Evolutionary conservation across 2,797 vertebrate species (phyloP).

Genomic region (Poecilia gillii): DNA sequence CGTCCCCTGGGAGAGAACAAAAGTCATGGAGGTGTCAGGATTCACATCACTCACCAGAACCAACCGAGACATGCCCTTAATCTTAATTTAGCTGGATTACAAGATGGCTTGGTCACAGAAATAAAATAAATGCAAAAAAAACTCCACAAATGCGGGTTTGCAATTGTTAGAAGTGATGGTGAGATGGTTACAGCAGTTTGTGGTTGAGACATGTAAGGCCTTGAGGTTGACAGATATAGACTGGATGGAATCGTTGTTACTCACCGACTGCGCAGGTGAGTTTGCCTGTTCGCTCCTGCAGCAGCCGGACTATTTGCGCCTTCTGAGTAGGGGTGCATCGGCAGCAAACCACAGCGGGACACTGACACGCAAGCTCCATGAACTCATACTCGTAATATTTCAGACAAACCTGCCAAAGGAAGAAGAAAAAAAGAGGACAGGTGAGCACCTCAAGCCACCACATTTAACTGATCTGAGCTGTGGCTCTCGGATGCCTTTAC

Average conservation of each 20-base stretch:
- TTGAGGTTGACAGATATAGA: background rate
- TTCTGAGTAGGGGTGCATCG: slow-evolving; percentile 97
- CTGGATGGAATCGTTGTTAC: slow-evolving; percentile 25
- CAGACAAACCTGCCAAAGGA: slow-evolving; percentile 85
- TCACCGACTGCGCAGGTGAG: slow-evolving; percentile 97
- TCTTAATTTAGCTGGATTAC: slow-evolving; percentile 27
- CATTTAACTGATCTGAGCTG: slow-evolving; percentile 39
- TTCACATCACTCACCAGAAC: slow-evolving; percentile 53
- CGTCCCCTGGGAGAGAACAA: slow-evolving; percentile 88
- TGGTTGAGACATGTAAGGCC: background rate
- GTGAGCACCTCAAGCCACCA: slow-evolving; percentile 17
- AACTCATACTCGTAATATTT: slow-evolving; percentile 98
- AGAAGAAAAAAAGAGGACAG: background rate
- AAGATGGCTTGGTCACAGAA: background rate
- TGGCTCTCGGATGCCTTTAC: slow-evolving; percentile 14
- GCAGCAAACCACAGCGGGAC: slow-evolving; percentile 95
- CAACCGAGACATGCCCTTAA: slow-evolving; percentile 34
- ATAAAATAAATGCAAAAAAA: background rate
- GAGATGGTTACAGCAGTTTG: slow-evolving; percentile 3
- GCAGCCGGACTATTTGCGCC: slow-evolving; percentile 94
- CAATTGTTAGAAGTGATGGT: background rate
- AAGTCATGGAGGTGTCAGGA: slow-evolving; percentile 70
- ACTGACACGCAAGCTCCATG: slow-evolving; percentile 98
- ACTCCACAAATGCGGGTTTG: background rate
- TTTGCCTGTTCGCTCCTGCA: slow-evolving; percentile 95